Evolutionary conservation across 1,140 invertebrate genomes (phyloP).

Genomic region (Zophobas atratus): DNA sequence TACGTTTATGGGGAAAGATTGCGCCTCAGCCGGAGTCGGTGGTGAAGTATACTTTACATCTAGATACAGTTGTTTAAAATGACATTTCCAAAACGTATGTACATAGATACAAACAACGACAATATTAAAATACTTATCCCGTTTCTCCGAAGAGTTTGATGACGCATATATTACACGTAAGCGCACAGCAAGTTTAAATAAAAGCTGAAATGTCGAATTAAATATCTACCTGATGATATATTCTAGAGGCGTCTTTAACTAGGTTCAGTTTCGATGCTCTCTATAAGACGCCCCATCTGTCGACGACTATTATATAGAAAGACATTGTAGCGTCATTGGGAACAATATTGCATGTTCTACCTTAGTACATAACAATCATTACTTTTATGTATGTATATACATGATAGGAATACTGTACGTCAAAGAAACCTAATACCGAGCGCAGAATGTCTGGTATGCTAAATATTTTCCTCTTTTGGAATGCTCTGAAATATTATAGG

Average conservation of each 20-base stretch:
- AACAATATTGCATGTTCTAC: slow-evolving; percentile 52
- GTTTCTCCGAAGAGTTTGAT: slow-evolving; percentile 38
- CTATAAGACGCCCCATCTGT: slow-evolving; percentile 8
- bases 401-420: slow-evolving; percentile 21
- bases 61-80: slow-evolving; percentile 25
- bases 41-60: slow-evolving; percentile 2
- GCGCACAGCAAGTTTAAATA: slow-evolving; percentile 38
- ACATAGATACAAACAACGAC: slow-evolving; percentile 34
- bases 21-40: not conserved
- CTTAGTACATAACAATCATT: slow-evolving; percentile 45
- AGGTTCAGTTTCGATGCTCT: slow-evolving; percentile 34
- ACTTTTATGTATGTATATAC: slow-evolving; percentile 16
- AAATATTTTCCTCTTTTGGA: slow-evolving; percentile 26
- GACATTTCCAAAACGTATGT: slow-evolving; percentile 22
- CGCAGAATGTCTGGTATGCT: slow-evolving; percentile 33
- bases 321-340: slow-evolving; percentile 56
- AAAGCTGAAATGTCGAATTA: slow-evolving; percentile 37
- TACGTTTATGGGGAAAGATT: not conserved
- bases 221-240: slow-evolving; percentile 41
- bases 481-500: slow-evolving; percentile 12
- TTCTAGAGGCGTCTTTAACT: slow-evolving; percentile 36
- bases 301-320: slow-evolving; percentile 54
- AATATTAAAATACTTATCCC: slow-evolving; percentile 45
- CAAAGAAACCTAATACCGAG: slow-evolving; percentile 24
- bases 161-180: slow-evolving; percentile 36